Evolutionary conservation across 2,113 vertebrate species (phyloP).

Genomic region (Tapirus terrestris): DNA sequence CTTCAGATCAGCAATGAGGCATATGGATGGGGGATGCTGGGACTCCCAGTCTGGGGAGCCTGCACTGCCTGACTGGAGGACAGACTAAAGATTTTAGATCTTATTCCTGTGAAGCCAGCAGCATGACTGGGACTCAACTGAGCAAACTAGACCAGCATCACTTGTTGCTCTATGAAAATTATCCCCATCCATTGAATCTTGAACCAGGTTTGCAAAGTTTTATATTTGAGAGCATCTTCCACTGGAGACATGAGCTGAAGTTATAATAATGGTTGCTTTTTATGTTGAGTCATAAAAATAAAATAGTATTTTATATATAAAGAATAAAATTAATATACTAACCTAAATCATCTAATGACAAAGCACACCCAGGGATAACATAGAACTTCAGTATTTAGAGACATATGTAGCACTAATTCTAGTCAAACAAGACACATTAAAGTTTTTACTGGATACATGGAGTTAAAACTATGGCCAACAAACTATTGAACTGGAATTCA

Average conservation of each 20-base stretch:
- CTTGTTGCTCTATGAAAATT: not conserved
- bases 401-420: not conserved
- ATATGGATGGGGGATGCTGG: not conserved
- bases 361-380: not conserved
- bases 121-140: not conserved
- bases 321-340: slow-evolving; percentile 17
- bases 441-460: not conserved
- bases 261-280: not conserved
- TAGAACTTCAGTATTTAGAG: not conserved
- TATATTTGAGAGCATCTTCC: not conserved
- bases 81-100: not conserved
- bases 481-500: slow-evolving; percentile 19
- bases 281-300: slow-evolving; percentile 27
- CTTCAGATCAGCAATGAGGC: not conserved
- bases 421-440: not conserved
- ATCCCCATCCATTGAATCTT: not conserved
- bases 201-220: not conserved
- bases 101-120: not conserved
- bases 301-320: not conserved
- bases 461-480: slow-evolving; percentile 27
- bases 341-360: slow-evolving; percentile 51
- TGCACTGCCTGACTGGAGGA: not conserved
- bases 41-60: not conserved
- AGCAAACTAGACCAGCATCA: not conserved
- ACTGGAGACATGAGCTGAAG: not conserved